Percentiles rank a stretch among this genome's conserved stretches.
Conservation (phyloP, 2,888 invertebrate species). For the Hirudinaria manillensis region DNA sequence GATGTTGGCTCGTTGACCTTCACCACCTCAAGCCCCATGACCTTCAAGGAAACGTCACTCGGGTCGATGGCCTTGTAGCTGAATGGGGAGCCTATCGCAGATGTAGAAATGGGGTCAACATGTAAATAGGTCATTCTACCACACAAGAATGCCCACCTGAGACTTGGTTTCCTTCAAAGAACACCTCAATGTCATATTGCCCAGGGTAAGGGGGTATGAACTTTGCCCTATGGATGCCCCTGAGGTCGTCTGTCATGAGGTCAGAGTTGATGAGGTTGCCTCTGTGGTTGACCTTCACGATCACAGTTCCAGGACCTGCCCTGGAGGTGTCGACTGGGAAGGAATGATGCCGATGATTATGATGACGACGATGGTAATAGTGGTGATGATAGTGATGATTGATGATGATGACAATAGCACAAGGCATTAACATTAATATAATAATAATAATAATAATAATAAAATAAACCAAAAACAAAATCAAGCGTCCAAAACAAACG, state of each 20-base stretch:
- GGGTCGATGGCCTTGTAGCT: background rate
- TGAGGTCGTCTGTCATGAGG: background rate
- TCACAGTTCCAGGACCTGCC: constrained; percentile 16
- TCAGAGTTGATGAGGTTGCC: background rate
- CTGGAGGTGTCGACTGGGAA: constrained; percentile 12
- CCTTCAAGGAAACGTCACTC: background rate
- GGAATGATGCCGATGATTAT: constrained; percentile 6
- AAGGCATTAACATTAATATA: background rate
- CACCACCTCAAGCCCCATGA: background rate
- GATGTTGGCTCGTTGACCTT: background rate
- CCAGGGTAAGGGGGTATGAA: background rate
- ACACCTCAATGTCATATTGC: background rate
- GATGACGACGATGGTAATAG: background rate
- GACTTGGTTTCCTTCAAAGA: constrained; percentile 7
- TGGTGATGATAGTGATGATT: background rate
- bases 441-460: no score
- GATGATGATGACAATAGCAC: background rate
- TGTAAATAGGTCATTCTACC: background rate
- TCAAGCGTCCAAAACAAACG: background rate
- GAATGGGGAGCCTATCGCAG: background rate
- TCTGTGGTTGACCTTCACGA: background rate
- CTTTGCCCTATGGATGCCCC: background rate
- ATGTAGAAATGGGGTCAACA: background rate
- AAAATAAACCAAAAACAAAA: no score
- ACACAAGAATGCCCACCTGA: background rate